Evolutionary conservation across 2,888 invertebrate genomes (phyloP), one percentile per base, ranked within the genome.

Genomic region (Abscondita cerata): DNA sequence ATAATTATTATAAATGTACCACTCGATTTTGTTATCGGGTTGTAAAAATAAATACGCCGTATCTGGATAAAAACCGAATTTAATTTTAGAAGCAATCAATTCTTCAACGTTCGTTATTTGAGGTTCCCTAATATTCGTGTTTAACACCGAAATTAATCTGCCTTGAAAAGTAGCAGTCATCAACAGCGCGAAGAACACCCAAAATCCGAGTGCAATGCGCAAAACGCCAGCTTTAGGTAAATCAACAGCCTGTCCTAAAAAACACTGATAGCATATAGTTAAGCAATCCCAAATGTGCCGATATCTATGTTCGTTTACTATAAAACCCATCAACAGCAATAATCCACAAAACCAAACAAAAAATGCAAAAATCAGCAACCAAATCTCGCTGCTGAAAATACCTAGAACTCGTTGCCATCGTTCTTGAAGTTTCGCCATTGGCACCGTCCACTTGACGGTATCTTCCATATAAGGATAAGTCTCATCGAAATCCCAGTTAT

Each of bases 401-500:
- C 44, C 38, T 2, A 59, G 40, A 25, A 61, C 34, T 3, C 19
- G 36, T 6, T 44, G 33, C 64, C 60, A 64, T 0, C 31, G 52
- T 1, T 60, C 8, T 25, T 50, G 3, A 1, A 41, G 11, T 20
- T 53, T 53, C 1, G 64, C 33, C 2, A 57, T 12, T 9, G 59
- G 64, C 1, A 57, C 64, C 1, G 52, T 19, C 64, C 59, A 57
- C 8, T 52, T 56, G 8, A 46, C 8, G 5, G 19, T 11, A 46
- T 64, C 64, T 38, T 64, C 64, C 31, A 64, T 50, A 33, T 64
- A 57, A 19, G 59, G 52, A 11, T 46, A 55, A 9, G 56, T 41
- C 12, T 56, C 6, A 15, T 64, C 64, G 19, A 64, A 64, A 34
- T 60, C 55, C 56, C 52, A 51, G 16, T 50, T 20, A 13, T 52